Conservation (phyloP, 2,888 invertebrate genomes). For the Parasteatoda lunata region DNA sequence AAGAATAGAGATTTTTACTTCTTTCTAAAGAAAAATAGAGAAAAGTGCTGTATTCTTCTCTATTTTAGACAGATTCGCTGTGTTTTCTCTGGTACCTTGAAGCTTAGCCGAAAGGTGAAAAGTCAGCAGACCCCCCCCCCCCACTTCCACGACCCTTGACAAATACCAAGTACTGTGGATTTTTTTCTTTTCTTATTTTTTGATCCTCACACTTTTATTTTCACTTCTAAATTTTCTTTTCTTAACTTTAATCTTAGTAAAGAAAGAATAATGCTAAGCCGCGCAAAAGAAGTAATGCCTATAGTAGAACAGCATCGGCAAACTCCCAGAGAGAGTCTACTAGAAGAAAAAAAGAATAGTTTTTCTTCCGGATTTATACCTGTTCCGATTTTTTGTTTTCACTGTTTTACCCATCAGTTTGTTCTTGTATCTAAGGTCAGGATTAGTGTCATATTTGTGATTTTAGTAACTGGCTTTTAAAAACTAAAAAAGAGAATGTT, state of each 20-base stretch:
- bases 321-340: neutral
- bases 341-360: conserved; percentile 23
- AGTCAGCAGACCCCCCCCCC: conserved; percentile 37
- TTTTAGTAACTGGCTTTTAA: conserved; percentile 32
- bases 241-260: conserved; percentile 46
- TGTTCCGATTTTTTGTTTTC: conserved; percentile 18
- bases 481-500: neutral
- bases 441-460: conserved; percentile 53
- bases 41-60: neutral
- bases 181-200: conserved; percentile 2
- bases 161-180: conserved; percentile 27
- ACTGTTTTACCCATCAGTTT: conserved; percentile 19
- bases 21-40: too few species aligned
- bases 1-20: conserved; percentile 17
- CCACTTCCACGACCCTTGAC: neutral
- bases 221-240: conserved; percentile 15
- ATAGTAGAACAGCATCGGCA: neutral
- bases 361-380: conserved; percentile 8
- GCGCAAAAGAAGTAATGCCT: conserved; percentile 36
- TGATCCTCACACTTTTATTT: conserved; percentile 22
- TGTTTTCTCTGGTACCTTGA: neutral
- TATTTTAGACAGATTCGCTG: too few species aligned
- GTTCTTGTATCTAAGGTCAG: conserved; percentile 20
- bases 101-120: conserved; percentile 36
- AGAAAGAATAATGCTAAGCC: conserved; percentile 56